Evolutionary conservation across 2,113 vertebrate genomes (phyloP), one percentile per base, ranked within the genome.

Genomic region (Polypterus bichir): DNA sequence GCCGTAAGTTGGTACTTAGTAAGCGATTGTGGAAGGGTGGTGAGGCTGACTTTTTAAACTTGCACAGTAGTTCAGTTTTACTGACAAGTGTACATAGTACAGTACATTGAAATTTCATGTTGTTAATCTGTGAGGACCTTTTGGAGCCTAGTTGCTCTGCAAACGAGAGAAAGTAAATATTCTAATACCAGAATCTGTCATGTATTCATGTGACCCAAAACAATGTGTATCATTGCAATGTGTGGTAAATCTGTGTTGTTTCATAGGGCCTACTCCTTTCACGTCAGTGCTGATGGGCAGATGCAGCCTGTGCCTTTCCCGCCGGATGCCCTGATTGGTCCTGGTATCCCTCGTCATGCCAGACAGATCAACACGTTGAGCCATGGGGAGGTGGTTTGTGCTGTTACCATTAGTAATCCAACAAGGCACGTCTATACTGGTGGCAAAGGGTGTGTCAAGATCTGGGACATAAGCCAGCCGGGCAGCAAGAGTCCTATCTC

Each of bases 231-330:
- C 27, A 27, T 27, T 27, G 27, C 27, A 27, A 27, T 27, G 27
- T 27, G 27, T 27, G 27, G 27, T 27, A 27, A 27, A 27, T 27
- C 27, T 27, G 27, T 27, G 1, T 27, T 27, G 27, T 27, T 27
- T 27, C 47, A 8, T 78, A 97, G 93, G 52, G 94, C 94, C 0
- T 97, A 97, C 78, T 97, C 94, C 3, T 97, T 97, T 70, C 94
- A 97, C 0, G 93, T 97, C 44, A 95, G 93, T 0, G 93, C 93
- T 0, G 94, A 97, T 0, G 94, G 94, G 59, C 94, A 97, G 86
- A 97, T 97, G 92, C 94, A 97, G 77, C 94, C 94, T 0, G 94
- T 97, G 66, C 94, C 93, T 10, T 97, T 97, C 56, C 94, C 94
- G 51, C 94, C 92, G 4, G 94, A 97, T 0, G 93, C 94, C 1